A percentile compares a stretch with the other conserved stretches of the same genome.
These are phyloP conservation scores for Drosophila albomicans DNA, from an alignment of 1,140 invertebrate species.

Conservation along the genomic window DNA sequence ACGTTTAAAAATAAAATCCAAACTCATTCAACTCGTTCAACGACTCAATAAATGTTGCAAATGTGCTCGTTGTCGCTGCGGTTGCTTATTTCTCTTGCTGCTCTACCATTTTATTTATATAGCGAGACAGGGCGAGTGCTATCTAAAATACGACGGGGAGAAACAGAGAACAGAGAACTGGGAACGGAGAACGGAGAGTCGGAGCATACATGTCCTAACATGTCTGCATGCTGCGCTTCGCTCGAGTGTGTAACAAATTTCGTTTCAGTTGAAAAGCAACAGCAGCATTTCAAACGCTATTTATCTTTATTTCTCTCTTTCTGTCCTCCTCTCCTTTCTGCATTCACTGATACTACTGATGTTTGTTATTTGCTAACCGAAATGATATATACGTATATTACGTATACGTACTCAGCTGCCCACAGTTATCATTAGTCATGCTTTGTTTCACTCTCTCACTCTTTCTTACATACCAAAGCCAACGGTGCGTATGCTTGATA, in stretches of 20 bases:
- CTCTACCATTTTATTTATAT: conserved; percentile 70
- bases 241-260: conserved; percentile 65
- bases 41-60: conserved; percentile 82
- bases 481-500: conserved; percentile 68
- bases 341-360: conserved; percentile 42
- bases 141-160: conserved; percentile 1
- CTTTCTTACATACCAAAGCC: conserved; percentile 17
- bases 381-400: conserved; percentile 68
- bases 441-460: conserved; percentile 61
- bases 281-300: conserved; percentile 75
- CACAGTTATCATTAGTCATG: conserved; percentile 79
- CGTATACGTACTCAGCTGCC: conserved; percentile 47
- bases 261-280: conserved; percentile 56
- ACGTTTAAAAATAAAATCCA: conserved; percentile 80
- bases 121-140: conserved; percentile 16
- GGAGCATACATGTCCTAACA: conserved; percentile 9
- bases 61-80: conserved; percentile 67
- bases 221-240: conserved; percentile 45
- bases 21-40: conserved; percentile 82
- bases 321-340: conserved; percentile 3
- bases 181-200: background rate
- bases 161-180: background rate
- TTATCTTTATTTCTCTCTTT: conserved; percentile 72
- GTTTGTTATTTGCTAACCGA: conserved; percentile 78
- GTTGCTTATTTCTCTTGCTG: conserved; percentile 51